Evolutionary conservation across 2,888 invertebrate species (phyloP).

Genomic region (Amiota communis): DNA sequence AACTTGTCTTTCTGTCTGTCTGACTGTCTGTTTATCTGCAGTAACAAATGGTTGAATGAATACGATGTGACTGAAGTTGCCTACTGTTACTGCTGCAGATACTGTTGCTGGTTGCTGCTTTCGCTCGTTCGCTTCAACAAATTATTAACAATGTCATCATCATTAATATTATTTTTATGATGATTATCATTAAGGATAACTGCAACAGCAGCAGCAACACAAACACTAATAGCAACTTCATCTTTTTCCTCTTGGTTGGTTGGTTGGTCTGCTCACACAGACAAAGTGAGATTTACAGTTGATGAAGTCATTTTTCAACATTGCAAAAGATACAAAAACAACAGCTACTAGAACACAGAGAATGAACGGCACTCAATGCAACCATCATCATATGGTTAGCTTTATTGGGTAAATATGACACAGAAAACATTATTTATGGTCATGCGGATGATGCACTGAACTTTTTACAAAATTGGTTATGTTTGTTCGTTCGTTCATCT

Average conservation of each 20-base stretch:
- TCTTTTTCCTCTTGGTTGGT: neutral
- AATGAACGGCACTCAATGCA: no score
- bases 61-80: neutral
- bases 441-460: neutral
- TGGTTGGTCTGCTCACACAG: neutral
- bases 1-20: neutral
- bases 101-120: constrained; percentile 9
- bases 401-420: neutral
- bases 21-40: no score
- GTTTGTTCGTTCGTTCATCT: neutral
- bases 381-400: no score
- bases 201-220: neutral
- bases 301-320: constrained; percentile 12
- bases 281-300: constrained; percentile 2
- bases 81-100: neutral
- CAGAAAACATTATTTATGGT: neutral
- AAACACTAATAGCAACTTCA: neutral
- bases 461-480: neutral
- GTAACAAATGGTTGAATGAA: neutral
- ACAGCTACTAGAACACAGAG: no score
- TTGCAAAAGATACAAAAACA: neutral
- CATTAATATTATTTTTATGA: constrained; percentile 30
- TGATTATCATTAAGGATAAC: constrained; percentile 30
- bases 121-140: constrained; percentile 16
- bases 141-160: constrained; percentile 26